A percentile compares a stretch with the other conserved stretches of the same genome.
Conservation (phyloP, 2,113 vertebrate species). For the Melanerpes aurifrons region DNA sequence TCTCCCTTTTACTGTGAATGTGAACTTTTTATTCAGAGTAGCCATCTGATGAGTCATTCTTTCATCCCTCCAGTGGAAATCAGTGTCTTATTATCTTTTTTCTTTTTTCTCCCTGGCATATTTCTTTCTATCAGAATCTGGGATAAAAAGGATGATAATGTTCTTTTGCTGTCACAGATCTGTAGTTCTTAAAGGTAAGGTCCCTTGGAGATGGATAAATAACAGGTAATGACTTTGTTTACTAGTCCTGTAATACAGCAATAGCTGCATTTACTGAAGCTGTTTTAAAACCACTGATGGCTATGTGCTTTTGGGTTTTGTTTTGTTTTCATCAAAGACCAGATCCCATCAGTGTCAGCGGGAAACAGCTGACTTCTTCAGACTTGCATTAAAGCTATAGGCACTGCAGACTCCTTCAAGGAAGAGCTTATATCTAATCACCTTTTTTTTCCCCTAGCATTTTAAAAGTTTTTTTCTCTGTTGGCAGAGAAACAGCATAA, state of each 20-base stretch:
- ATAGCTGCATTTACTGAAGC: neutral
- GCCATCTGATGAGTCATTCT: neutral
- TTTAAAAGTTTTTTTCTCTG: neutral
- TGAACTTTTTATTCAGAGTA: neutral
- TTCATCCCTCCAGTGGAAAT: slow-evolving; percentile 33
- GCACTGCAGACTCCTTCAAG: neutral
- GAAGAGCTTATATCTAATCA: neutral
- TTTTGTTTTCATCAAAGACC: neutral
- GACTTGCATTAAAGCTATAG: neutral
- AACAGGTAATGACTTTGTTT: slow-evolving; percentile 67
- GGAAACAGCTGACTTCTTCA: neutral
- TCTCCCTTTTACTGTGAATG: neutral
- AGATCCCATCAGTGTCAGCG: neutral
- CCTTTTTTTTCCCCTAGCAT: neutral
- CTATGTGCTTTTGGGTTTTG: neutral
- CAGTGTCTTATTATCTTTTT: neutral
- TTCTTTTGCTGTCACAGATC: slow-evolving; percentile 30
- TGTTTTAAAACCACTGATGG: slow-evolving; percentile 4
- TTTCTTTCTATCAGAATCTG: neutral
- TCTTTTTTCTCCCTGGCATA: neutral
- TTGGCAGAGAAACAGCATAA: neutral
- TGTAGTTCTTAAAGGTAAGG: slow-evolving; percentile 30
- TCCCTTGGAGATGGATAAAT: slow-evolving; percentile 11
- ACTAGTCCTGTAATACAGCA: slow-evolving; percentile 15
- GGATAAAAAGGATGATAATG: slow-evolving; percentile 27